Evolutionary conservation across 2,797 vertebrate species (phyloP).

Genomic region (Trichosurus vulpecula): DNA sequence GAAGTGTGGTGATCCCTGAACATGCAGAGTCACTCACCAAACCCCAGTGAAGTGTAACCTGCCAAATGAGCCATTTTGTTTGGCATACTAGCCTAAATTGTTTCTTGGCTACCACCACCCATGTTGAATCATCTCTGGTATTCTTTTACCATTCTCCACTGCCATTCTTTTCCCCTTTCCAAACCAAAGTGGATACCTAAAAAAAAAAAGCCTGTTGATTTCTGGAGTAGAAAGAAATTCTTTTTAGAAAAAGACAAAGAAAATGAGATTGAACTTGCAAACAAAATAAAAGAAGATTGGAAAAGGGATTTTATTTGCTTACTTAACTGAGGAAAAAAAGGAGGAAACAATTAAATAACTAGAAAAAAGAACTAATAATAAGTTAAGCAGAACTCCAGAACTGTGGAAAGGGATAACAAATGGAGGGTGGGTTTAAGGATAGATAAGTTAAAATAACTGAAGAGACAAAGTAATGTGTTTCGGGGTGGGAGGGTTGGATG

Average conservation of each 20-base stretch:
- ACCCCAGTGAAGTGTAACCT: neutral
- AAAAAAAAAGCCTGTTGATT: conserved; percentile 46
- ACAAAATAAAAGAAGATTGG: neutral
- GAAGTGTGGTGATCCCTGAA: neutral
- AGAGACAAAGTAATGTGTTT: too few species aligned
- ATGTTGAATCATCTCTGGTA: conserved; percentile 27
- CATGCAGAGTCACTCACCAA: conserved; percentile 13
- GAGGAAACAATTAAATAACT: neutral
- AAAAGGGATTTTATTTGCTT: neutral
- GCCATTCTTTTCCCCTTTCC: conserved; percentile 34
- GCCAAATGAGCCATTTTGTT: conserved; percentile 26
- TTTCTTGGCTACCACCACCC: neutral
- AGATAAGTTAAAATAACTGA: too few species aligned
- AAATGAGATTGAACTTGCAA: neutral
- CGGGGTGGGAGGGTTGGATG: too few species aligned
- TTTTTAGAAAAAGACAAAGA: neutral
- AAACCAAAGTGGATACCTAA: conserved; percentile 5
- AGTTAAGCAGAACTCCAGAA: neutral
- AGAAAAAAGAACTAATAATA: neutral
- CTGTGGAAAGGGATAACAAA: too few species aligned
- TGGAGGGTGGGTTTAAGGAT: too few species aligned
- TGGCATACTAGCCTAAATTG: conserved; percentile 26
- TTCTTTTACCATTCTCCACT: conserved; percentile 27
- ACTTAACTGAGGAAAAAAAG: neutral
- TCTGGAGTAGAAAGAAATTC: conserved; percentile 18